Evolutionary conservation across 2,888 invertebrate species (phyloP).

Genomic region (Diogma glabrata): DNA sequence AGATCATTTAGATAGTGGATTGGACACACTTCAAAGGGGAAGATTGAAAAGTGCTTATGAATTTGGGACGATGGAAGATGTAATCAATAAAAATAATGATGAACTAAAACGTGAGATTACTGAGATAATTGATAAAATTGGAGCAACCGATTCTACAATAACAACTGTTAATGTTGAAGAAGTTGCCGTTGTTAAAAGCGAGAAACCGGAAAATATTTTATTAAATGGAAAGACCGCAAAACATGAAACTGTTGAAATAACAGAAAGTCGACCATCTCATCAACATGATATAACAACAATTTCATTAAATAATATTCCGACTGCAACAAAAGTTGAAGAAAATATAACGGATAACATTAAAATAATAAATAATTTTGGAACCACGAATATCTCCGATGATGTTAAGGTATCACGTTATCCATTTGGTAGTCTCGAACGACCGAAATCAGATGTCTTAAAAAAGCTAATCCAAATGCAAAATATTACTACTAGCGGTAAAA

Average conservation of each 20-base stretch:
- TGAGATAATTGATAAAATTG: constrained; percentile 25
- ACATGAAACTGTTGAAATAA: background rate
- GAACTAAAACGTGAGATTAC: constrained; percentile 15
- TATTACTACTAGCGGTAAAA: background rate
- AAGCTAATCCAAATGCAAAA: constrained; percentile 29
- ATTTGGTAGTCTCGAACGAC: constrained; percentile 48
- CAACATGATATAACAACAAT: constrained; percentile 3
- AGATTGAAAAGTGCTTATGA: constrained; percentile 62
- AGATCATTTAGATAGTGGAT: constrained; percentile 46
- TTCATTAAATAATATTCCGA: background rate
- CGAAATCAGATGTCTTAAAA: constrained; percentile 49
- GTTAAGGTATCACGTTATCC: constrained; percentile 50
- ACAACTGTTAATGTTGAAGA: constrained; percentile 8
- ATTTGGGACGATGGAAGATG: constrained; percentile 65
- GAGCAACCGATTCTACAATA: constrained; percentile 20
- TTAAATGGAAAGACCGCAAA: too few relatives aligned
- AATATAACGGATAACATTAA: constrained; percentile 14
- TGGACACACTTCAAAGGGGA: constrained; percentile 54
- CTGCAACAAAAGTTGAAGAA: constrained; percentile 13
- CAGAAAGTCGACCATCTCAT: background rate
- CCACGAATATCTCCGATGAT: constrained; percentile 51
- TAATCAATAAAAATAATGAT: constrained; percentile 36
- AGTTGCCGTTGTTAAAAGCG: constrained; percentile 4
- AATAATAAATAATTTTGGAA: constrained; percentile 34
- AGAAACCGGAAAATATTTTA: background rate